Evolutionary conservation across 2,888 invertebrate species (phyloP).

Genomic region (Malacosoma neustria): DNA sequence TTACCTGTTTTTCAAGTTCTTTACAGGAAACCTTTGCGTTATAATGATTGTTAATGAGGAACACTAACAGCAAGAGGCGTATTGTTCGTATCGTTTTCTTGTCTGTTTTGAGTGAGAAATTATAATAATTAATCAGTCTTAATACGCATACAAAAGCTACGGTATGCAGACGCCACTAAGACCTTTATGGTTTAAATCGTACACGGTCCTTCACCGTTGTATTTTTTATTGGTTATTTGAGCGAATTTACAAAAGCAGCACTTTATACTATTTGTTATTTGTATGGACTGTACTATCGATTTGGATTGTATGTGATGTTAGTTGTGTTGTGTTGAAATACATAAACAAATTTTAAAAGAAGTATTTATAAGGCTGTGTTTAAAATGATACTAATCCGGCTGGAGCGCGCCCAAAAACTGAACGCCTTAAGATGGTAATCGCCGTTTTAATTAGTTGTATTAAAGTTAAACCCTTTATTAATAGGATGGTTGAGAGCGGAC

Average conservation of each 20-base stretch:
- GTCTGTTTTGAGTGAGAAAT: background rate
- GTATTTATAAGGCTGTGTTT: too few species aligned
- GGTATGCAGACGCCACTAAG: too few species aligned
- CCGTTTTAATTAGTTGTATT: constrained; percentile 71
- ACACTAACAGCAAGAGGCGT: background rate
- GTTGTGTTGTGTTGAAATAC: too few species aligned
- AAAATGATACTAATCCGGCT: constrained; percentile 55
- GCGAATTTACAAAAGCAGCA: too few species aligned
- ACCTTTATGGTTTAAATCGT: too few species aligned
- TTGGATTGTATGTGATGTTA: too few species aligned
- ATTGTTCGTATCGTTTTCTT: background rate
- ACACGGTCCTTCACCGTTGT: too few species aligned
- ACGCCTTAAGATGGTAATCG: constrained; percentile 63
- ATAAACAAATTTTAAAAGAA: too few species aligned
- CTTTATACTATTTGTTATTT: too few species aligned
- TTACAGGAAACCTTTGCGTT: background rate
- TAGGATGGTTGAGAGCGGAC: constrained; percentile 69
- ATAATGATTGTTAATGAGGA: background rate
- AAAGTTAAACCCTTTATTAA: constrained; percentile 67
- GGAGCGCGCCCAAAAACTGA: constrained; percentile 71
- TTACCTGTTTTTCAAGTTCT: background rate
- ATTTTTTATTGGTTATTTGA: too few species aligned
- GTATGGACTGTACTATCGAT: too few species aligned
- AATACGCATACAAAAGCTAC: too few species aligned
- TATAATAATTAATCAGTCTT: background rate